phyloP scores from a whole-genome alignment of 2,113 vertebrate genomes.

The Dissostichus mawsoni region DNA sequence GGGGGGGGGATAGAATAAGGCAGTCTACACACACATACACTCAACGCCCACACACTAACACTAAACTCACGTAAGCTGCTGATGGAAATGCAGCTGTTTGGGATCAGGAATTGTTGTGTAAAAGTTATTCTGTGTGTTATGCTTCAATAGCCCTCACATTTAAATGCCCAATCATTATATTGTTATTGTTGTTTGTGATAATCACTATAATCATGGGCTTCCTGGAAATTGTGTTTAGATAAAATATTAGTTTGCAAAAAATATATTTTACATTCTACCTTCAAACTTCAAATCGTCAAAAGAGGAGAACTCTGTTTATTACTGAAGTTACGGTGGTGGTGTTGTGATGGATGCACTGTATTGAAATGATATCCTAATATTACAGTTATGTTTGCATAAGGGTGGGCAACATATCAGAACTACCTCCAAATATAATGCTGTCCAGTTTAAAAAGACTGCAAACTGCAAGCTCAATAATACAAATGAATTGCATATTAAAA shows the following conservation, averaged over 20 bases:
- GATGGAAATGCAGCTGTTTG: conserved; percentile 35
- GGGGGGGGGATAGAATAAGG: conserved; percentile 37
- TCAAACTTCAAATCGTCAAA: not conserved
- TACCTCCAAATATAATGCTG: not conserved
- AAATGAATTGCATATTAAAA: not conserved
- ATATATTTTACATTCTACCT: not conserved
- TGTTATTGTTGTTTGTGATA: not conserved
- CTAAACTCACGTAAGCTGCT: conserved; percentile 21
- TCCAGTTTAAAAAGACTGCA: not conserved
- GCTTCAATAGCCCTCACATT: not conserved
- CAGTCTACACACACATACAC: conserved; percentile 13
- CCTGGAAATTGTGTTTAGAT: not conserved
- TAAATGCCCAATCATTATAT: not conserved
- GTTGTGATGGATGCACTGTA: not conserved
- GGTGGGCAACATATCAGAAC: not conserved
- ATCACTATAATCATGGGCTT: not conserved
- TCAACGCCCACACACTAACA: too few species aligned
- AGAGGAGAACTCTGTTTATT: not conserved
- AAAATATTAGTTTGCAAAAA: not conserved
- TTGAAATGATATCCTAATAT: not conserved
- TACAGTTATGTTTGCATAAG: too few species aligned
- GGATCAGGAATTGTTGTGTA: conserved; percentile 39
- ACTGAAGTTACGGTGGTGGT: not conserved
- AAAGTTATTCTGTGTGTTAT: not conserved
- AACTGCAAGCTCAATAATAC: not conserved